Percentiles rank a stretch among this genome's conserved stretches.
Conservation (phyloP, 2,797 vertebrate species). For the Crocidura indochinensis region DNA sequence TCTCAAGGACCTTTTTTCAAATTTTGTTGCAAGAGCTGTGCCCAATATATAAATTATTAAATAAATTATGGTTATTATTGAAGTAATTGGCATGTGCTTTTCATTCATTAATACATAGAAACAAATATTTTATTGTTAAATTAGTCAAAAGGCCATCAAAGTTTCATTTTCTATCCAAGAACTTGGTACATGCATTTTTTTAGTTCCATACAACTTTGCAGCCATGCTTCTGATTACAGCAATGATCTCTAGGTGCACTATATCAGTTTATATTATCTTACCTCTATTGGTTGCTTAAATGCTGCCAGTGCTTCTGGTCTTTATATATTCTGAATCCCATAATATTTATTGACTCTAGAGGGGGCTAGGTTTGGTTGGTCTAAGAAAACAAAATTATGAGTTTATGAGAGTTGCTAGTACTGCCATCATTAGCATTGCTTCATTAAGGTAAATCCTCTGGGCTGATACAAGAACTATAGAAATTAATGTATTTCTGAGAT, state of each 20-base stretch:
- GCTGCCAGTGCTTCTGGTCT: not conserved
- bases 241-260: conserved; percentile 14
- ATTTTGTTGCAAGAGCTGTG: too few relatives aligned
- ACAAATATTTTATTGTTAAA: too few relatives aligned
- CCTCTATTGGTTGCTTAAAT: not conserved
- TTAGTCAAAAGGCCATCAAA: too few relatives aligned
- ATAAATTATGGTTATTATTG: too few relatives aligned
- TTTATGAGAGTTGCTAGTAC: not conserved
- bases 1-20: too few relatives aligned
- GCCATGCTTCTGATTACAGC: not conserved
- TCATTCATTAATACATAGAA: too few relatives aligned
- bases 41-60: too few relatives aligned
- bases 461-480: not conserved
- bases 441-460: not conserved
- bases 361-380: not conserved
- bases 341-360: not conserved
- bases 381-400: not conserved
- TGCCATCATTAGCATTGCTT: not conserved
- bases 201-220: too few relatives aligned
- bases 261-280: not conserved
- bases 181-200: too few relatives aligned
- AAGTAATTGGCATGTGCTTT: too few relatives aligned
- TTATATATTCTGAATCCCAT: not conserved
- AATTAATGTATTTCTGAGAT: not conserved
- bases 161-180: too few relatives aligned